A percentile compares a stretch with the other conserved stretches of the same genome.
Conservation (phyloP, 2,113 vertebrate genomes). For the Triplophysa tibetana region DNA sequence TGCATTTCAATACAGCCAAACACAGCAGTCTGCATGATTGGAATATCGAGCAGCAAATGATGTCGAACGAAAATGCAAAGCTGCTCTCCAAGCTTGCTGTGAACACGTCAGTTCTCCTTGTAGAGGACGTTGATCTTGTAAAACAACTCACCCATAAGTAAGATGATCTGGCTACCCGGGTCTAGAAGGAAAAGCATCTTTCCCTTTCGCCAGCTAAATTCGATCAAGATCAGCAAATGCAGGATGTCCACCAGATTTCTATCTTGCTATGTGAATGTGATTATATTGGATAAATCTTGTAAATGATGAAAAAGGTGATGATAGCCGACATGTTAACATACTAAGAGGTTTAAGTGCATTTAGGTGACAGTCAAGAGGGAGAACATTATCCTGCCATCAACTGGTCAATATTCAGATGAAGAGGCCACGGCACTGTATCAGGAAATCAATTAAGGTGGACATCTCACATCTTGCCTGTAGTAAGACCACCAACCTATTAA, state of each 20-base stretch:
- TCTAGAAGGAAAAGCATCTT: conserved; percentile 14
- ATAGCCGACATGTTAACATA: neutral
- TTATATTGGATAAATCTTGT: neutral
- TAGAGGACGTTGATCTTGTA: conserved; percentile 8
- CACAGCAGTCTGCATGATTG: conserved; percentile 68
- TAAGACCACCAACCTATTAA: conserved; percentile 5
- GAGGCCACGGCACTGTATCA: conserved; percentile 25
- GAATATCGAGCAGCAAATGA: conserved; percentile 68
- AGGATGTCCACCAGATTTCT: neutral
- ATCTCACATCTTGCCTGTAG: neutral
- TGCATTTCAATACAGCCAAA: conserved; percentile 62
- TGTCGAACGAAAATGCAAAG: conserved; percentile 64
- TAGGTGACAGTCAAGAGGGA: conserved; percentile 3
- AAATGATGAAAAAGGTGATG: neutral
- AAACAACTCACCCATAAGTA: conserved; percentile 19
- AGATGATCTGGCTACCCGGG: conserved; percentile 5
- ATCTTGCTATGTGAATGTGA: neutral
- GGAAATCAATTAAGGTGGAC: conserved; percentile 42
- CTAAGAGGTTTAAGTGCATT: neutral
- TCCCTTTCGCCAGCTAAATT: conserved; percentile 5
- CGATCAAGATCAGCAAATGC: neutral
- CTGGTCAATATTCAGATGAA: conserved; percentile 31
- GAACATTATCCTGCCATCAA: neutral
- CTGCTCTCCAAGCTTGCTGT: conserved; percentile 55
- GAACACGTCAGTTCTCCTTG: conserved; percentile 48